These are phyloP conservation scores for Aplysia californica DNA, from an alignment of 1,140 invertebrate genomes.

Conservation along the genomic window DNA sequence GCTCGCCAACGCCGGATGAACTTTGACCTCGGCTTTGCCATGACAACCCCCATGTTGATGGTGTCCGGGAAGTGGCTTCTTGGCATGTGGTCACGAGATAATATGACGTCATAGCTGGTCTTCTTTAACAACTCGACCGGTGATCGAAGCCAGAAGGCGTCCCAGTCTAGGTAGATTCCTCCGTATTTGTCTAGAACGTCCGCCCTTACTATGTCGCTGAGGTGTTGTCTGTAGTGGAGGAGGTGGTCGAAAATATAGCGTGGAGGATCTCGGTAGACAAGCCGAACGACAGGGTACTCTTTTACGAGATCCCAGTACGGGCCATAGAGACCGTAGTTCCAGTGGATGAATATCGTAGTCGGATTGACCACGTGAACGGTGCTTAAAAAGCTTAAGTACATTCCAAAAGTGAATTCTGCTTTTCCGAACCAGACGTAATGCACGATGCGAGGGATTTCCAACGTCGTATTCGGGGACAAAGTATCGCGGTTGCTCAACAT, in stretches of 20 bases:
- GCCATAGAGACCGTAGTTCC: conserved; percentile 42
- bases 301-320: conserved; percentile 44
- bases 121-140: conserved; percentile 42
- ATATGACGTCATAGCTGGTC: conserved; percentile 44
- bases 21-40: conserved; percentile 50
- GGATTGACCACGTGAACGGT: conserved; percentile 46
- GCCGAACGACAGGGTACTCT: conserved; percentile 36
- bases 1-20: conserved; percentile 51
- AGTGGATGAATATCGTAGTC: conserved; percentile 53
- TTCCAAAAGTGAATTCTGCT: conserved; percentile 45
- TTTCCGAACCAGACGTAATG: conserved; percentile 54
- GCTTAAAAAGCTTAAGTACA: conserved; percentile 57
- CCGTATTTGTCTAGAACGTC: conserved; percentile 57
- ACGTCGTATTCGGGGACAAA: conserved; percentile 82
- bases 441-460: conserved; percentile 73
- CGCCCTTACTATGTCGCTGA: conserved; percentile 55
- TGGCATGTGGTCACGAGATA: conserved; percentile 44
- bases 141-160: conserved; percentile 51
- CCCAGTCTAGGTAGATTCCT: conserved; percentile 61
- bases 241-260: conserved; percentile 42
- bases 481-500: conserved; percentile 70
- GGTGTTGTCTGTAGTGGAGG: conserved; percentile 49
- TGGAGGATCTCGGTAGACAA: conserved; percentile 47
- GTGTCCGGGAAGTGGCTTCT: conserved; percentile 43
- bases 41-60: conserved; percentile 56